Evolutionary conservation across 1,140 invertebrate genomes (phyloP).

Genomic region (Asobara japonica): DNA sequence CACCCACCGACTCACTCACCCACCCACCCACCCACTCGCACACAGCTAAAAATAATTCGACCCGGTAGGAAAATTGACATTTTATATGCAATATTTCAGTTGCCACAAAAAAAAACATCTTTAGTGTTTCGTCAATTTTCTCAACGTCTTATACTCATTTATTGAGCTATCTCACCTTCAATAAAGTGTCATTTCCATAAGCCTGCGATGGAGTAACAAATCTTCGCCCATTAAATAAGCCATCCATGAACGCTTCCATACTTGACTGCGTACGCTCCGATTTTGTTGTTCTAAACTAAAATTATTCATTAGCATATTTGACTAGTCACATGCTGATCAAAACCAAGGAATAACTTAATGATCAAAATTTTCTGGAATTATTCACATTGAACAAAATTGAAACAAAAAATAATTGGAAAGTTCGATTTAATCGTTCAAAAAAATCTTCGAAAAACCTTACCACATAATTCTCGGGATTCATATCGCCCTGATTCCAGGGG

Average conservation of each 20-base stretch:
- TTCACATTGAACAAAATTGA: too few relatives aligned
- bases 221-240: constrained; percentile 54
- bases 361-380: too few relatives aligned
- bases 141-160: not conserved
- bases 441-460: constrained; percentile 35
- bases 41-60: not conserved
- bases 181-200: constrained; percentile 49
- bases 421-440: not conserved
- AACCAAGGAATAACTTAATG: not conserved
- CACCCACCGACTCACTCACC: too few relatives aligned
- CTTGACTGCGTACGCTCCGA: constrained; percentile 48
- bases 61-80: not conserved
- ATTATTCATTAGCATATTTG: constrained; percentile 12
- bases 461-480: constrained; percentile 46
- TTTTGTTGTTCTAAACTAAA: constrained; percentile 58
- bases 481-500: constrained; percentile 33
- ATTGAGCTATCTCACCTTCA: constrained; percentile 45
- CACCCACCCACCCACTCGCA: too few relatives aligned
- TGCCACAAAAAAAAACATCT: not conserved
- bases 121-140: not conserved
- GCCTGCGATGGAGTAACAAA: constrained; percentile 34
- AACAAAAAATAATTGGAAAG: not conserved
- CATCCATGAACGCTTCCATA: constrained; percentile 56
- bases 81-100: not conserved
- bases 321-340: constrained; percentile 4